Evolutionary conservation across 2,113 vertebrate species (phyloP).

Genomic region (Motacilla tschutschensis): DNA sequence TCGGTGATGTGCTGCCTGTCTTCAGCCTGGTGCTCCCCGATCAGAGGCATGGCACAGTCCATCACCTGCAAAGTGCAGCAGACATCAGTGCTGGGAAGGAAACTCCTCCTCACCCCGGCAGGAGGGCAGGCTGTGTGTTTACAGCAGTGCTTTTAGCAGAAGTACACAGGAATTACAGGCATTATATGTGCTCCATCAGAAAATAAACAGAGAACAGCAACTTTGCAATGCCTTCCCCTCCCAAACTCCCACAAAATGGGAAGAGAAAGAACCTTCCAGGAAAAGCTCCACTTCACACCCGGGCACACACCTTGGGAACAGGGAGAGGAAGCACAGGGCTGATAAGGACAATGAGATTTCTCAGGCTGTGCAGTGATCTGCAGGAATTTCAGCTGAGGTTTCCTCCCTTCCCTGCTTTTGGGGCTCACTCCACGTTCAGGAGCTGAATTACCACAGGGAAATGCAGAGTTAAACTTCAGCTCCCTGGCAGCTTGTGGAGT

Average conservation of each 20-base stretch:
- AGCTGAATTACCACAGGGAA: neutral
- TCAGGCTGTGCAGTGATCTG: neutral
- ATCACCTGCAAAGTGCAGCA: constrained; percentile 79
- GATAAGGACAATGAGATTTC: neutral
- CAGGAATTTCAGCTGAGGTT: neutral
- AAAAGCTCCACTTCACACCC: neutral
- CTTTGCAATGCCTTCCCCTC: neutral
- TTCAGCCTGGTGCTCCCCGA: constrained; percentile 93
- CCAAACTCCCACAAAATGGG: rapidly evolving
- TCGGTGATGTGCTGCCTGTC: constrained; percentile 93
- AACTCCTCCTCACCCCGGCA: neutral
- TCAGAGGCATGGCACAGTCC: constrained; percentile 94
- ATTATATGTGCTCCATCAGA: rapidly evolving
- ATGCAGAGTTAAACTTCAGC: neutral
- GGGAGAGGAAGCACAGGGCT: neutral
- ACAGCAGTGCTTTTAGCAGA: neutral
- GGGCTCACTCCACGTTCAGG: neutral
- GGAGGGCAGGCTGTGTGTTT: rapidly evolving
- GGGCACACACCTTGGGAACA: neutral
- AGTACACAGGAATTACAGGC: neutral
- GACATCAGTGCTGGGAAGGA: neutral
- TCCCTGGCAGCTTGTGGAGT: neutral
- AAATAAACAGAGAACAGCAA: neutral
- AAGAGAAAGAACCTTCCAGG: neutral
- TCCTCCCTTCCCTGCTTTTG: neutral